Evolutionary conservation across 2,888 invertebrate genomes (phyloP).

Genomic region (Drosophila paramelanica): DNA sequence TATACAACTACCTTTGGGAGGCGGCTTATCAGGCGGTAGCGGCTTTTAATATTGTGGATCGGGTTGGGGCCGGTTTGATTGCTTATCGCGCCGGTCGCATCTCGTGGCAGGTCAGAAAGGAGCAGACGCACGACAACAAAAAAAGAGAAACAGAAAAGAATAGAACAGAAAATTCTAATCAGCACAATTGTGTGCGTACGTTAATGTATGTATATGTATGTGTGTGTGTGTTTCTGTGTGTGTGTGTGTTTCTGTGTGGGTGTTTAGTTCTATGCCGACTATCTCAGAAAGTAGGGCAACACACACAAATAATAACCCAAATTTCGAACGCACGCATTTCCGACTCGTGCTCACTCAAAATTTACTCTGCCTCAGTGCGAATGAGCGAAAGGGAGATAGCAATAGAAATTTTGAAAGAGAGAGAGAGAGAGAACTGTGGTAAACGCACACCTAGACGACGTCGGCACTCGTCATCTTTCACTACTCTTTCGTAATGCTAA

Average conservation of each 20-base stretch:
- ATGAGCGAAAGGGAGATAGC: neutral
- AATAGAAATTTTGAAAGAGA: neutral
- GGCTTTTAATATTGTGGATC: conserved; percentile 35
- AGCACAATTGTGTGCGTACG: conserved; percentile 45
- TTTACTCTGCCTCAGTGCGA: conserved; percentile 17
- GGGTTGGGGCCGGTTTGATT: neutral
- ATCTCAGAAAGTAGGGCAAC: conserved; percentile 72
- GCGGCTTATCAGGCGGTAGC: conserved; percentile 46
- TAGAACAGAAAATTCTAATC: conserved; percentile 48
- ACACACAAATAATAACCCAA: conserved; percentile 73
- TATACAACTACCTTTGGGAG: conserved; percentile 24
- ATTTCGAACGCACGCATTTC: conserved; percentile 74
- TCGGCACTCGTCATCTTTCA: conserved; percentile 40
- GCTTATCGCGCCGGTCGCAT: conserved; percentile 60
- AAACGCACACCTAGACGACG: conserved; percentile 7
- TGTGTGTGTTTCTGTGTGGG: conserved; percentile 4
- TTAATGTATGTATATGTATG: too few relatives aligned
- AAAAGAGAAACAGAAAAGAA: conserved; percentile 2
- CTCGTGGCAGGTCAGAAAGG: conserved; percentile 49
- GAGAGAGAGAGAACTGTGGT: neutral
- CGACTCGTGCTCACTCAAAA: conserved; percentile 38
- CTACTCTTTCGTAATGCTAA: conserved; percentile 56
- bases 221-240: conserved; percentile 12
- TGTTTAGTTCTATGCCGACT: conserved; percentile 32
- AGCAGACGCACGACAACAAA: conserved; percentile 18